Evolutionary conservation across 2,113 vertebrate species (phyloP).

Genomic region (Salvelinus fontinalis): DNA sequence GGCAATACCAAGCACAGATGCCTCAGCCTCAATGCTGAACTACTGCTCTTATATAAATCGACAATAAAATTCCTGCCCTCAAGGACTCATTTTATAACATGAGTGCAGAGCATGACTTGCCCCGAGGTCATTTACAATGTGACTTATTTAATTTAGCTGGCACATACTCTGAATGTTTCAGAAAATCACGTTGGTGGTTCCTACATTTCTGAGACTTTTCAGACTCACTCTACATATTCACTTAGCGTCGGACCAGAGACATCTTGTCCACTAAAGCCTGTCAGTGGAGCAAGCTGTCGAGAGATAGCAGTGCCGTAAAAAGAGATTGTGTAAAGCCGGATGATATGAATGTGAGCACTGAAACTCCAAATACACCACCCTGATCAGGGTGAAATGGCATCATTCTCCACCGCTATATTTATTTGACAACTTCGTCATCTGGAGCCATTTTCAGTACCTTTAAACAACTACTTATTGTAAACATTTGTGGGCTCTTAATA

Average conservation of each 20-base stretch:
- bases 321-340: conserved; percentile 6
- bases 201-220: background rate
- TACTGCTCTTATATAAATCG: no score
- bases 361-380: no score
- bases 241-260: conserved; percentile 36
- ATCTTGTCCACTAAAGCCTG: conserved; percentile 48
- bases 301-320: conserved; percentile 50
- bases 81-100: no score
- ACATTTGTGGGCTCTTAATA: no score
- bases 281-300: conserved; percentile 46
- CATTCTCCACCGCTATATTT: no score
- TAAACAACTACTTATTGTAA: no score
- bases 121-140: background rate
- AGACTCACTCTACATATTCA: background rate
- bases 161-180: background rate
- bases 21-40: no score
- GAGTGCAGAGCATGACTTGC: no score
- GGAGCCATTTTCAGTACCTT: no score
- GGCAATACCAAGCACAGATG: background rate
- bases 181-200: background rate
- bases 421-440: no score
- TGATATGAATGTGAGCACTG: conserved; percentile 17
- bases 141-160: background rate
- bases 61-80: no score
- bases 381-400: no score